Conservation (phyloP, 2,888 invertebrate species). For the Neoascia interrupta region DNA sequence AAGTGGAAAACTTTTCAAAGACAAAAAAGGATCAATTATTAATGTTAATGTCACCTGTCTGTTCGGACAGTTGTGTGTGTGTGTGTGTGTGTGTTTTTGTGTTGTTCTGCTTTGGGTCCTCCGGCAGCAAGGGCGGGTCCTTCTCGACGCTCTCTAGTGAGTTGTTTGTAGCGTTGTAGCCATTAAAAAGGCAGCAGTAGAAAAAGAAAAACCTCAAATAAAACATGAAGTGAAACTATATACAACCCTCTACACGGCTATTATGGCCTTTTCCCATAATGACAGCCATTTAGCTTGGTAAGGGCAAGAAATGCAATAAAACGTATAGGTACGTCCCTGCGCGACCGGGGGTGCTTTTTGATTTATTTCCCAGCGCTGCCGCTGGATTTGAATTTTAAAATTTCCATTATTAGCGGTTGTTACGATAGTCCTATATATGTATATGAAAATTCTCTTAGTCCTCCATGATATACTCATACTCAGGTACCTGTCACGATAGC, state of each 20-base stretch:
- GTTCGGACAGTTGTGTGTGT: conserved; percentile 60
- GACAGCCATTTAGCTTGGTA: conserved; percentile 51
- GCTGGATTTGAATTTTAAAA: conserved; percentile 37
- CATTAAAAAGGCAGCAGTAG: too few relatives aligned
- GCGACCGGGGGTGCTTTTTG: conserved; percentile 47
- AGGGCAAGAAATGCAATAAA: conserved; percentile 55
- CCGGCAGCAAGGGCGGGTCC: conserved; percentile 20
- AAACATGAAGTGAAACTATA: conserved; percentile 54
- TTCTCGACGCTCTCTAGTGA: conserved; percentile 5
- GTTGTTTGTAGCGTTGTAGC: too few relatives aligned
- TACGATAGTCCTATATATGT: too few relatives aligned
- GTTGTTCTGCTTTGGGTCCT: too few relatives aligned
- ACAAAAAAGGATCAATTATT: conserved; percentile 63
- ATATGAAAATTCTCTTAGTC: too few relatives aligned
- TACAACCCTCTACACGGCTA: conserved; percentile 35
- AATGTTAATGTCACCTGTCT: conserved; percentile 69
- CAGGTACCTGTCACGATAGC: too few relatives aligned
- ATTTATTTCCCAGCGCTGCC: conserved; percentile 49
- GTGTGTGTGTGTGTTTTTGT: too few relatives aligned
- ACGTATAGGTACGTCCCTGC: conserved; percentile 29
- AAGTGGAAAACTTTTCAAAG: conserved; percentile 61
- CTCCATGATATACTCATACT: too few relatives aligned
- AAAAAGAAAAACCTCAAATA: conserved; percentile 12
- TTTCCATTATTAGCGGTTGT: conserved; percentile 12
- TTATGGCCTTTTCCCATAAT: conserved; percentile 58